Evolutionary conservation across 2,113 vertebrate species (phyloP), one percentile per base, ranked within the genome.

Genomic region (Myotis davidii): DNA sequence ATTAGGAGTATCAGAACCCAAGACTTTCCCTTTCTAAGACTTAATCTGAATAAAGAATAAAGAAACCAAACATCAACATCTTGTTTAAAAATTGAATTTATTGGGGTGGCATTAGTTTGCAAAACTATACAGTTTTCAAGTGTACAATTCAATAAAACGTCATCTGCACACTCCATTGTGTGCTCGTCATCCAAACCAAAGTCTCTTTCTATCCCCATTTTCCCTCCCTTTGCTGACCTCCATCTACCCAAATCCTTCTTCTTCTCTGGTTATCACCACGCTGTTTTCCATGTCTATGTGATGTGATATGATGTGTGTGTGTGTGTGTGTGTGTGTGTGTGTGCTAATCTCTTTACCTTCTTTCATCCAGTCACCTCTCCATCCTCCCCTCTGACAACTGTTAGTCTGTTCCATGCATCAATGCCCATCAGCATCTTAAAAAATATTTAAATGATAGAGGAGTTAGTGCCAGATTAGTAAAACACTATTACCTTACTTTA

Each of bases 21-120:
- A 88, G 27, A 25, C 96, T 96, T 98, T 98, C 77, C 95, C 93
- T 97, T 98, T 98, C 79, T 97, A 97, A 97, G 72, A 72, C 45
- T 91, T 93, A 90, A 83, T 97, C 87, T 96, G 91, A 82, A 76
- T 37, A n/a, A 93, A 97, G 76, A 94, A 86, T 96, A 70, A 97
- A 96, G 91, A 97, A 97, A 97, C 52, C 89, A 97, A 94, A 87
- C 73, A 76, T 27, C 8, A 95, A 87, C 56, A 84, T 96, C 79
- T 95, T 93, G 13, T 64, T 64, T 29, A 29, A 64, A 64, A 32
- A n/a, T 65, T 65, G 29, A 65, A 65, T 65, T 65, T 65, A 65
- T 65, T 65, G 14, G 29, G 29, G 29, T n/a, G 29, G 16, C 64
- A 65, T 32, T 65, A 29, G 64, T 32, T n/a, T 32, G 27, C 64